These are phyloP conservation scores for Embiotoca jacksoni DNA, from an alignment of 2,113 vertebrate species.

Conservation along the genomic window DNA sequence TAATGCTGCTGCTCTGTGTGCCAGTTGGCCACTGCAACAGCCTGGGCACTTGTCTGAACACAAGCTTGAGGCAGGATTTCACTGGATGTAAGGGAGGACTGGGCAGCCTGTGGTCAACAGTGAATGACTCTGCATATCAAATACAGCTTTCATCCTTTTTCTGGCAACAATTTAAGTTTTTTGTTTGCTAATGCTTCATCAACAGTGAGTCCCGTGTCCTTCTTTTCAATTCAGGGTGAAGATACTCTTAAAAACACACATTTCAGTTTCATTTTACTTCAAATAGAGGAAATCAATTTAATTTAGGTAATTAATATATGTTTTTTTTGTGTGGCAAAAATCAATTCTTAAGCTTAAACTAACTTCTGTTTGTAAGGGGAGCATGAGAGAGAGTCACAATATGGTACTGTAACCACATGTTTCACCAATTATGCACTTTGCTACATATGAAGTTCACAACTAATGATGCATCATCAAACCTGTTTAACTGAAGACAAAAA, in stretches of 20 bases:
- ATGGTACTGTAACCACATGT: background rate
- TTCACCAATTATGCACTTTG: background rate
- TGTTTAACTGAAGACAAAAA: too few relatives aligned
- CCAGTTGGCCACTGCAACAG: slow-evolving; percentile 62
- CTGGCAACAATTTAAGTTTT: slow-evolving; percentile 52
- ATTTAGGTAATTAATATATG: background rate
- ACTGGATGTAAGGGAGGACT: slow-evolving; percentile 49
- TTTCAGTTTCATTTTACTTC: too few relatives aligned
- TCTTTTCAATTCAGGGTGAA: slow-evolving; percentile 12
- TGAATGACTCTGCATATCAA: slow-evolving; percentile 69
- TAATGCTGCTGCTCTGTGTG: slow-evolving; percentile 50
- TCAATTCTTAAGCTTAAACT: background rate
- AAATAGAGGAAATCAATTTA: background rate
- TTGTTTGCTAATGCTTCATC: slow-evolving; percentile 47
- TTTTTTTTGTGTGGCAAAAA: background rate
- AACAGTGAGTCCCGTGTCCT: slow-evolving; percentile 33
- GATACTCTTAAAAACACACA: slow-evolving; percentile 1
- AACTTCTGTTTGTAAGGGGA: background rate
- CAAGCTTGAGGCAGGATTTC: slow-evolving; percentile 65
- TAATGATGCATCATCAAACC: too few relatives aligned
- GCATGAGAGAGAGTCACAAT: background rate
- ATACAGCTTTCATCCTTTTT: slow-evolving; percentile 64
- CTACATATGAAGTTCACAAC: too few relatives aligned
- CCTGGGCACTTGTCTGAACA: slow-evolving; percentile 59
- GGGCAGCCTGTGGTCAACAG: slow-evolving; percentile 64